phyloP scores from a whole-genome alignment of 2,113 vertebrate species.

The Henicopernis longicauda region DNA sequence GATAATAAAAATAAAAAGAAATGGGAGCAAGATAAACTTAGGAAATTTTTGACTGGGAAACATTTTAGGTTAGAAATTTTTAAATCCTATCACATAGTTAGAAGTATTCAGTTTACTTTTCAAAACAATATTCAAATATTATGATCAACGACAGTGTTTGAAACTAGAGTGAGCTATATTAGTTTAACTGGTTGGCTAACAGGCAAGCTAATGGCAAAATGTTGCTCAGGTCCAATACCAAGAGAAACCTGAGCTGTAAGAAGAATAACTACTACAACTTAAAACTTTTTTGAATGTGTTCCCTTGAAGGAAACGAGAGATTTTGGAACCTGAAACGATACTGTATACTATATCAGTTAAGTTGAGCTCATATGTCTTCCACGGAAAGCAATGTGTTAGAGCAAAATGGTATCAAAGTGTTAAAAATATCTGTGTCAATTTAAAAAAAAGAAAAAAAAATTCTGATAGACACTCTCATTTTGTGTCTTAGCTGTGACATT shows the following conservation, averaged over 20 bases:
- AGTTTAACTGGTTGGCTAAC: neutral
- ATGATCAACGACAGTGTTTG: neutral
- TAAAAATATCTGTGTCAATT: neutral
- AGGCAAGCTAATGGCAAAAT: neutral
- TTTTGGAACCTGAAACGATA: neutral
- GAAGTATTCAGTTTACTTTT: neutral
- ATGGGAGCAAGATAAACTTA: neutral
- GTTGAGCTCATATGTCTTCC: neutral
- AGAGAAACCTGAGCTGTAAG: neutral
- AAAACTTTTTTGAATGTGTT: neutral
- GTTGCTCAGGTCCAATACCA: neutral
- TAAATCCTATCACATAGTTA: neutral
- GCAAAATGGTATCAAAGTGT: neutral
- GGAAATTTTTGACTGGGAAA: neutral
- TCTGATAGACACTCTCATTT: neutral
- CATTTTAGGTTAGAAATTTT: neutral
- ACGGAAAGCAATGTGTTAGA: neutral
- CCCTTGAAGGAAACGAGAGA: neutral
- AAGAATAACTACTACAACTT: neutral
- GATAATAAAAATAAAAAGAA: neutral
- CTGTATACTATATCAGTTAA: neutral
- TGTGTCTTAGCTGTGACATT: neutral
- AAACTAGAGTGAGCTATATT: neutral
- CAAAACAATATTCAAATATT: neutral
- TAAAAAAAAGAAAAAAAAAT: neutral